These are phyloP conservation scores for Phlogophora meticulosa DNA, from an alignment of 2,888 invertebrate species.

Conservation along the genomic window DNA sequence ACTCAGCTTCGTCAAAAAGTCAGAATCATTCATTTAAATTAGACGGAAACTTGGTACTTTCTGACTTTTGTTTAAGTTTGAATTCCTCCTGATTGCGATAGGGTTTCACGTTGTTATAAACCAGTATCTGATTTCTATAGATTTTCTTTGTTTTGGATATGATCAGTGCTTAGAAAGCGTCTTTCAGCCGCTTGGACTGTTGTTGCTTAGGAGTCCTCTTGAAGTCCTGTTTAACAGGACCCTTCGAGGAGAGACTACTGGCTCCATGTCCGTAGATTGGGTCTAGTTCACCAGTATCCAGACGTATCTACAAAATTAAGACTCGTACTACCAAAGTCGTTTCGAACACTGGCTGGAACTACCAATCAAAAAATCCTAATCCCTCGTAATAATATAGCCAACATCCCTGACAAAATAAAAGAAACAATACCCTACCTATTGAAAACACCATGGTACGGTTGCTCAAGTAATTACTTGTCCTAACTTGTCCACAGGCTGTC, in stretches of 20 bases:
- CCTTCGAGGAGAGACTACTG: too few relatives aligned
- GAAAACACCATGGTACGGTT: too few relatives aligned
- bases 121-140: background rate
- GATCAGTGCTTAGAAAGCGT: background rate
- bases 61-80: slow-evolving; percentile 23
- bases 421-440: background rate
- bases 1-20: slow-evolving; percentile 17
- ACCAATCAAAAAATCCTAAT: too few relatives aligned
- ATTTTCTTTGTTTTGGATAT: slow-evolving; percentile 9
- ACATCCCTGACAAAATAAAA: background rate
- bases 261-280: too few relatives aligned
- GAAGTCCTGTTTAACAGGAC: too few relatives aligned
- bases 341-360: too few relatives aligned
- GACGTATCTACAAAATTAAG: too few relatives aligned
- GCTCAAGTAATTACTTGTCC: slow-evolving; percentile 55
- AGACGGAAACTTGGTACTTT: background rate
- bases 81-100: slow-evolving; percentile 25
- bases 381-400: too few relatives aligned
- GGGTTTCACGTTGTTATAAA: background rate
- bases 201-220: too few relatives aligned
- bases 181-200: background rate
- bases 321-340: too few relatives aligned
- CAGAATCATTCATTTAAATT: slow-evolving; percentile 32
- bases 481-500: slow-evolving; percentile 56
- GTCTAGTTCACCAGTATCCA: too few relatives aligned